A percentile compares a stretch with the other conserved stretches of the same genome.
Evolutionary conservation across 2,113 vertebrate genomes (phyloP).

Genomic region (Lasiurus cinereus): DNA sequence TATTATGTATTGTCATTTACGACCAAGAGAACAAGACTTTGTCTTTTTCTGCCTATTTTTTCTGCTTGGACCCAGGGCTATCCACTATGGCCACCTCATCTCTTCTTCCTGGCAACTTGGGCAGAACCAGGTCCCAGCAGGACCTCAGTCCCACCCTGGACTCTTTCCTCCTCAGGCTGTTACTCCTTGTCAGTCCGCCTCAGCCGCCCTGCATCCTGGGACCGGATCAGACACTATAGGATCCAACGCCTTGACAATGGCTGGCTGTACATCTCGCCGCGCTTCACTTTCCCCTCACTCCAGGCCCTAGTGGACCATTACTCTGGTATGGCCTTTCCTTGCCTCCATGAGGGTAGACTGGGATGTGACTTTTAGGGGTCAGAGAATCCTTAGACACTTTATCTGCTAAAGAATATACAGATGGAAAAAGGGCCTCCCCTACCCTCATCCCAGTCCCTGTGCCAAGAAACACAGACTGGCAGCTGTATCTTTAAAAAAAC

Average conservation of each 20-base stretch:
- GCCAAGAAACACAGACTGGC: neutral
- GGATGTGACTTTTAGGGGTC: neutral
- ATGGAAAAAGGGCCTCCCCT: neutral
- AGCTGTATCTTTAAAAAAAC: no score
- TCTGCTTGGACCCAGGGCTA: neutral
- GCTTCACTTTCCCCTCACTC: slow-evolving; percentile 91
- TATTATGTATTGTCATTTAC: neutral
- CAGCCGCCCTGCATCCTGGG: slow-evolving; percentile 74
- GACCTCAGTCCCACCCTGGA: neutral
- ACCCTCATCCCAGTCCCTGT: neutral
- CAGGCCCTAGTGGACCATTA: slow-evolving; percentile 91
- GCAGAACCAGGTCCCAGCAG: neutral
- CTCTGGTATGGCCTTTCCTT: slow-evolving; percentile 84
- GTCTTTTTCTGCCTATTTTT: neutral
- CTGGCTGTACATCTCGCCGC: slow-evolving; percentile 91
- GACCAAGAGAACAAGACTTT: neutral
- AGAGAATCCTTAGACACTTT: neutral
- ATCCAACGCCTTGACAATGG: slow-evolving; percentile 89
- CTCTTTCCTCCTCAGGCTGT: slow-evolving; percentile 82
- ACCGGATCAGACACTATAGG: slow-evolving; percentile 90
- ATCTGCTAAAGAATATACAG: neutral
- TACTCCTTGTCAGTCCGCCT: slow-evolving; percentile 89
- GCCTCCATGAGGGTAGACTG: accelerated
- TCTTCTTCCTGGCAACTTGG: neutral
- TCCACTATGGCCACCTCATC: neutral